Conservation (phyloP, 2,888 invertebrate species). For the Cheilosia variabilis region DNA sequence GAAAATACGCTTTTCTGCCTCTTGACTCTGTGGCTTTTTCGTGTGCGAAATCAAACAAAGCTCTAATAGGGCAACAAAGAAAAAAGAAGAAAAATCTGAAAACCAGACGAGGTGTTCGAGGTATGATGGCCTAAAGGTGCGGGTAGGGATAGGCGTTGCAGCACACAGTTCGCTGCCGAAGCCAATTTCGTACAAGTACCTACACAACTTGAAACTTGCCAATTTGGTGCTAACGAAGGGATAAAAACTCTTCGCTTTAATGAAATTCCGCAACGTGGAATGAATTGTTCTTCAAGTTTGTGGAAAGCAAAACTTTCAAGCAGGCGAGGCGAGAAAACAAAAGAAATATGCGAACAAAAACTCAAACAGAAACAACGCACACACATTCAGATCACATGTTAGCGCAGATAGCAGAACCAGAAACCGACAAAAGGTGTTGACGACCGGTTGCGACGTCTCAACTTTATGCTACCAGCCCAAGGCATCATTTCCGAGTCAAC, state of each 20-base stretch:
- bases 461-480: not conserved
- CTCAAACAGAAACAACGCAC: constrained; percentile 12
- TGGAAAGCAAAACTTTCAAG: constrained; percentile 42
- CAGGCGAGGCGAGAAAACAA: not conserved
- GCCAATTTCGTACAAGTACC: constrained; percentile 62
- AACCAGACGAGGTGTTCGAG: constrained; percentile 9
- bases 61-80: constrained; percentile 23
- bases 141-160: not conserved
- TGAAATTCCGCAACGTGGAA: constrained; percentile 72
- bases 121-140: constrained; percentile 6
- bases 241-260: constrained; percentile 69
- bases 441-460: not conserved
- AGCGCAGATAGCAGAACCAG: not conserved
- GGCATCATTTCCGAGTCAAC: constrained; percentile 5
- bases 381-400: not conserved
- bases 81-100: not conserved
- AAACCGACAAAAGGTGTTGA: constrained; percentile 29
- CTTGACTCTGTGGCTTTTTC: constrained; percentile 59
- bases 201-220: constrained; percentile 71
- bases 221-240: constrained; percentile 71
- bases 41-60: constrained; percentile 65
- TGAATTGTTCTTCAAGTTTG: constrained; percentile 70
- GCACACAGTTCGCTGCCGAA: constrained; percentile 14
- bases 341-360: not conserved
- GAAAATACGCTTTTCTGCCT: constrained; percentile 63